Conservation (phyloP, 2,888 invertebrate genomes). For the Achlya flavicornis region DNA sequence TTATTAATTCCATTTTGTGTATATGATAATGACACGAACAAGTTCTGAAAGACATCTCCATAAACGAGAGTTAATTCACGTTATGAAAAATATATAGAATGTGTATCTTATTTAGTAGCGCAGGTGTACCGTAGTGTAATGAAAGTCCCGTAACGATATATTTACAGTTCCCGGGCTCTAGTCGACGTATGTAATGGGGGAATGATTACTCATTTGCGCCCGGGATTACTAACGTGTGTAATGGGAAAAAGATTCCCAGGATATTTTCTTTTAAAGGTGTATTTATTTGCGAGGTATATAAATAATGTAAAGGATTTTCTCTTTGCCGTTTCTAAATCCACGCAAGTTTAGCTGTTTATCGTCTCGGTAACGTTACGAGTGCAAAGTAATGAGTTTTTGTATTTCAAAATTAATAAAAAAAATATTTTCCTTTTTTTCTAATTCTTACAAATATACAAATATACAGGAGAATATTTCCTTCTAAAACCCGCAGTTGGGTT, state of each 20-base stretch:
- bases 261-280: conserved; percentile 29
- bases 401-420: too few species aligned
- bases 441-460: too few species aligned
- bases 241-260: conserved; percentile 55
- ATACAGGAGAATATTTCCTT: too few species aligned
- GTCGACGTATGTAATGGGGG: conserved; percentile 47
- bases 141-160: conserved; percentile 47
- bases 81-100: neutral
- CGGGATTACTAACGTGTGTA: conserved; percentile 47
- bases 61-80: conserved; percentile 4
- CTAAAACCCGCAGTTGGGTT: too few species aligned
- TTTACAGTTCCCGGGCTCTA: conserved; percentile 44
- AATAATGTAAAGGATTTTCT: conserved; percentile 27
- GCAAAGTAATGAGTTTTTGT: too few species aligned
- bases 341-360: neutral
- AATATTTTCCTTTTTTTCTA: too few species aligned
- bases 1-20: too few species aligned
- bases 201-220: conserved; percentile 62
- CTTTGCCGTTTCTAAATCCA: conserved; percentile 12
- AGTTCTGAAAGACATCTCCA: neutral
- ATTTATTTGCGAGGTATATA: conserved; percentile 19
- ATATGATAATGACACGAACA: too few species aligned
- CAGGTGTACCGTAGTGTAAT: conserved; percentile 41
- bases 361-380: too few species aligned
- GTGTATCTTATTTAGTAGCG: conserved; percentile 2